These are phyloP conservation scores for Nerophis lumbriciformis DNA, from an alignment of 2,113 vertebrate genomes.

Conservation along the genomic window DNA sequence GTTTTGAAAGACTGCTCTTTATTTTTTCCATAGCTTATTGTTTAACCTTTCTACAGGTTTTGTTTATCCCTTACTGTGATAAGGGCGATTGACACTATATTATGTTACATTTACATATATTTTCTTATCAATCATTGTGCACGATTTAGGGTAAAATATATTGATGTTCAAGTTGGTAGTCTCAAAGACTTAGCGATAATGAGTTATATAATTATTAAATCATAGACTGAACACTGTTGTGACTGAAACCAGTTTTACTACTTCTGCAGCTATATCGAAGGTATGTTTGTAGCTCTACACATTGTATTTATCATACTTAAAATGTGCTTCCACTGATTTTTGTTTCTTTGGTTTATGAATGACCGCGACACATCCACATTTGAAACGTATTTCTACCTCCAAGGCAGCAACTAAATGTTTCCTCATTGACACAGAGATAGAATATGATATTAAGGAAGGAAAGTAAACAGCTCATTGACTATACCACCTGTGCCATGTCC, in stretches of 20 bases:
- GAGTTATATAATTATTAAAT: neutral
- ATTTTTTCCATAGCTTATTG: neutral
- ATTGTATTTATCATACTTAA: slow-evolving; percentile 2
- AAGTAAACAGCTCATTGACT: neutral
- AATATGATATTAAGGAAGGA: neutral
- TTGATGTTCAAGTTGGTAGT: neutral
- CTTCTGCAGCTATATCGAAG: neutral
- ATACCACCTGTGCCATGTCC: neutral
- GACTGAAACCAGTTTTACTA: neutral
- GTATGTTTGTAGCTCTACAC: neutral
- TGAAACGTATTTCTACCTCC: neutral
- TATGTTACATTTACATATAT: slow-evolving; percentile 14
- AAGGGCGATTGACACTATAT: neutral
- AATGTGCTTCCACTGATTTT: neutral
- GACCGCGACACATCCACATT: neutral
- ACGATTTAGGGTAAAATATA: neutral
- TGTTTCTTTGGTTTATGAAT: slow-evolving; percentile 3
- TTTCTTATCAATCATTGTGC: slow-evolving; percentile 22
- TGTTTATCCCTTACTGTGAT: neutral
- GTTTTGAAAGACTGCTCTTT: neutral
- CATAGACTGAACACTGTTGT: neutral
- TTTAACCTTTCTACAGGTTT: slow-evolving; percentile 8
- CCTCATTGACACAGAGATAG: neutral
- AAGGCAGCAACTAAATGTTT: neutral
- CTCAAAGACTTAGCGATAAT: neutral